Conservation (phyloP, 2,113 vertebrate genomes). For the Petrocephalus zakoni region DNA sequence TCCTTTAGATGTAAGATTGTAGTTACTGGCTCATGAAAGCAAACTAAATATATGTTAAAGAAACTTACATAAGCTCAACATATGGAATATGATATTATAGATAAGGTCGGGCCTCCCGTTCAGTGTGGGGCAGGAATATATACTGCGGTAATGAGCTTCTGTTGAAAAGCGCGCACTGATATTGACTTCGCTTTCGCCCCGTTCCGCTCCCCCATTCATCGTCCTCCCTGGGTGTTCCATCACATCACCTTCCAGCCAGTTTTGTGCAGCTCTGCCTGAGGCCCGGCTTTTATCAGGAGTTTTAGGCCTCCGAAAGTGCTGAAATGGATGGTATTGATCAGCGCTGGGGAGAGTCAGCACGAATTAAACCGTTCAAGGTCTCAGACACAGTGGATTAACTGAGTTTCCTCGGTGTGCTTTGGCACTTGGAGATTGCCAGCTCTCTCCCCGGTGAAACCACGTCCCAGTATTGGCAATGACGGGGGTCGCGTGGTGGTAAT, state of each 20-base stretch:
- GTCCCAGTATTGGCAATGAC: slow-evolving; percentile 14
- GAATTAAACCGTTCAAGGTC: slow-evolving; percentile 61
- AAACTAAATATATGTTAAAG: not conserved
- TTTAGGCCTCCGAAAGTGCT: slow-evolving; percentile 40
- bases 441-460: slow-evolving; percentile 22
- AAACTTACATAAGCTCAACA: not conserved
- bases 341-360: slow-evolving; percentile 45
- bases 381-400: slow-evolving; percentile 55
- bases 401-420: slow-evolving; percentile 49
- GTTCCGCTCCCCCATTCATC: not conserved
- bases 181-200: not conserved
- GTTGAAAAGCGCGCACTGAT: not conserved
- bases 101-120: not conserved
- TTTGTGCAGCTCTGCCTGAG: not conserved
- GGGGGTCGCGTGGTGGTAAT: not conserved
- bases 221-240: slow-evolving; percentile 1
- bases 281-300: slow-evolving; percentile 1
- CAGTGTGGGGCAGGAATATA: not conserved
- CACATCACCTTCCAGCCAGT: slow-evolving; percentile 4
- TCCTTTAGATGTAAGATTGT: not conserved
- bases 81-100: not conserved
- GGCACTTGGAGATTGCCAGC: slow-evolving; percentile 39
- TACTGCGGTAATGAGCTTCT: not conserved
- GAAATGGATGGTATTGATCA: slow-evolving; percentile 55
- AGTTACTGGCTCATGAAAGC: not conserved